Conservation (phyloP, 2,113 vertebrate genomes). For the Cisticola juncidis region DNA sequence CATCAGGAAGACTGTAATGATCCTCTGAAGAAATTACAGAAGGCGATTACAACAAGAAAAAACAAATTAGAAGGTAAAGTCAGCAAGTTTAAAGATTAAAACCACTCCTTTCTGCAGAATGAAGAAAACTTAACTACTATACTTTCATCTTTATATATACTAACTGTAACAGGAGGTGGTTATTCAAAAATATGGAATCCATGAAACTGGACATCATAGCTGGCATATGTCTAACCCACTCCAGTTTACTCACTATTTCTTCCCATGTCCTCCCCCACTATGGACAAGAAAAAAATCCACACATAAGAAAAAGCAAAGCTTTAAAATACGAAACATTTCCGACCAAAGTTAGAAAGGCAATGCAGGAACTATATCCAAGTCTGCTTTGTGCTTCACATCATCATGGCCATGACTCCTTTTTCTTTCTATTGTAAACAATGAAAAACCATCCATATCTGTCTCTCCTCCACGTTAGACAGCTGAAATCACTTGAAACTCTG, state of each 20-base stretch:
- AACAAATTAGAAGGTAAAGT: slow-evolving; percentile 72
- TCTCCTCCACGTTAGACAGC: background rate
- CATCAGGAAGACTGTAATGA: slow-evolving; percentile 31
- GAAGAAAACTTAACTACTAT: background rate
- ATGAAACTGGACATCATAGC: background rate
- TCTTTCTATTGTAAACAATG: accelerated
- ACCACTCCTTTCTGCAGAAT: background rate
- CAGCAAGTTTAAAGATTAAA: slow-evolving; percentile 65
- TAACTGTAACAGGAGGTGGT: background rate
- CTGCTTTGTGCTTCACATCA: background rate
- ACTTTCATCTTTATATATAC: background rate
- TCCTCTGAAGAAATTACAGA: slow-evolving; percentile 56
- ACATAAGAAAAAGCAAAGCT: background rate
- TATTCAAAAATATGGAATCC: background rate
- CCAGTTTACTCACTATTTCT: background rate
- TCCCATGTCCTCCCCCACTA: background rate
- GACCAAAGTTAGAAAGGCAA: background rate
- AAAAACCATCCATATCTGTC: background rate
- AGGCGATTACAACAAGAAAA: slow-evolving; percentile 71
- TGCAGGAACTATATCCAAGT: accelerated
- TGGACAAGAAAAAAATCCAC: background rate
- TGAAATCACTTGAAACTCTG: background rate
- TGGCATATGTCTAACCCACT: background rate
- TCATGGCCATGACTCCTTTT: background rate
- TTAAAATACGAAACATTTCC: background rate